These are phyloP conservation scores for Meloe dianella DNA, from an alignment of 2,888 invertebrate genomes.

Conservation along the genomic window DNA sequence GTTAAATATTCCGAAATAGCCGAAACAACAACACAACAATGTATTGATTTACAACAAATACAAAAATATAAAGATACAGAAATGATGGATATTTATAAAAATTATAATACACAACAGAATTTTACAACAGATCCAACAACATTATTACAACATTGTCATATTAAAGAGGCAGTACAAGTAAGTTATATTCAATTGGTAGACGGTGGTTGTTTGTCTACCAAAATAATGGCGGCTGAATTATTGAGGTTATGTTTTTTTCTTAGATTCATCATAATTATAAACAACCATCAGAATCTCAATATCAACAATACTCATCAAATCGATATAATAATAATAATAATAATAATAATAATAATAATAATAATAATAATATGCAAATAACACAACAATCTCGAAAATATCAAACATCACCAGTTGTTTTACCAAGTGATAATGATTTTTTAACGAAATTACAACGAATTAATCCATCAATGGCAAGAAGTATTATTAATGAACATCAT, in stretches of 20 bases:
- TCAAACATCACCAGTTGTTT: conserved; percentile 24
- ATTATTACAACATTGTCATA: conserved; percentile 47
- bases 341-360: conserved; percentile 32
- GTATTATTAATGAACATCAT: conserved; percentile 53
- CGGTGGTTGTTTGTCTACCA: not conserved
- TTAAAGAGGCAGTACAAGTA: conserved; percentile 51
- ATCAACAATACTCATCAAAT: conserved; percentile 34
- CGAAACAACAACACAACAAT: conserved; percentile 36
- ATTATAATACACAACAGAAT: conserved; percentile 37
- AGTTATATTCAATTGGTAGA: too few relatives aligned
- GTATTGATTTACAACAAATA: conserved; percentile 44
- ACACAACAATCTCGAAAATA: conserved; percentile 38
- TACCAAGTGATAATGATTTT: conserved; percentile 47
- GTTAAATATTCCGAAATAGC: conserved; percentile 57
- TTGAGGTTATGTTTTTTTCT: not conserved
- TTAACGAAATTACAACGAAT: conserved; percentile 52
- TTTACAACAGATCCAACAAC: conserved; percentile 34
- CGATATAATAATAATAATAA: conserved; percentile 35
- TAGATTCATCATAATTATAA: conserved; percentile 41
- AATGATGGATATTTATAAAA: conserved; percentile 54
- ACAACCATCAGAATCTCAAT: conserved; percentile 49
- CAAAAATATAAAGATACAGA: conserved; percentile 54
- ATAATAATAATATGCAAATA: conserved; percentile 42
- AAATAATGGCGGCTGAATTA: not conserved
- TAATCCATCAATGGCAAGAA: conserved; percentile 53